These are phyloP conservation scores for Pseudopipra pipra DNA, from an alignment of 2,113 vertebrate genomes.

Conservation along the genomic window DNA sequence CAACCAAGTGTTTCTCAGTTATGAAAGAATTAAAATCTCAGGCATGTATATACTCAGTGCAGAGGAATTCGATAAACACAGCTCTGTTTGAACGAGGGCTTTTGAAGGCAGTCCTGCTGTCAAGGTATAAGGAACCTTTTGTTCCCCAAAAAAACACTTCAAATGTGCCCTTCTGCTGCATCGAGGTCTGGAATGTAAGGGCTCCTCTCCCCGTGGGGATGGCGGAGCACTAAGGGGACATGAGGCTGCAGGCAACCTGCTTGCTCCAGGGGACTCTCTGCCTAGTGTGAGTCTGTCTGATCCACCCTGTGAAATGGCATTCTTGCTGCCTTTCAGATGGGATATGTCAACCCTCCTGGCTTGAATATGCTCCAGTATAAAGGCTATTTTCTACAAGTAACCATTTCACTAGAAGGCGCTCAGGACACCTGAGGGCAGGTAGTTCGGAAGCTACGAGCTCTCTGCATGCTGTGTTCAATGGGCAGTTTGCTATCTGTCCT, in stretches of 20 bases:
- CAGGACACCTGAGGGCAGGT: not conserved
- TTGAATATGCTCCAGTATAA: not conserved
- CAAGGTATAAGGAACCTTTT: constrained; percentile 32
- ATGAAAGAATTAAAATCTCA: constrained; percentile 31
- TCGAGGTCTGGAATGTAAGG: not conserved
- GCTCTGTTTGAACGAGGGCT: constrained; percentile 38
- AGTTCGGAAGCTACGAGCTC: not conserved
- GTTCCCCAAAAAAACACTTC: not conserved
- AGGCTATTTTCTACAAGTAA: not conserved
- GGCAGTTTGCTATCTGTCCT: not conserved
- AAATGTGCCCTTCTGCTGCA: not conserved
- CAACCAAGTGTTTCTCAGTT: not conserved
- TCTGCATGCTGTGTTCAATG: not conserved
- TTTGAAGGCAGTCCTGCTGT: not conserved
- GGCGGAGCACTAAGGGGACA: rapidly evolving
- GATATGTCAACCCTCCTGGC: not conserved
- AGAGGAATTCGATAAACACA: constrained; percentile 50
- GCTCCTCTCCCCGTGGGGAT: not conserved
- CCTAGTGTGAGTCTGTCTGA: not conserved
- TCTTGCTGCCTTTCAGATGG: not conserved
- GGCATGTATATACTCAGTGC: not conserved
- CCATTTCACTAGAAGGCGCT: not conserved
- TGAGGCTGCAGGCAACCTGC: not conserved
- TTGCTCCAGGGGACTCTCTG: not conserved
- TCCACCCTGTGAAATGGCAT: rapidly evolving